These are phyloP conservation scores for Harpalus rubripes DNA, from an alignment of 2,888 invertebrate genomes.

Conservation along the genomic window DNA sequence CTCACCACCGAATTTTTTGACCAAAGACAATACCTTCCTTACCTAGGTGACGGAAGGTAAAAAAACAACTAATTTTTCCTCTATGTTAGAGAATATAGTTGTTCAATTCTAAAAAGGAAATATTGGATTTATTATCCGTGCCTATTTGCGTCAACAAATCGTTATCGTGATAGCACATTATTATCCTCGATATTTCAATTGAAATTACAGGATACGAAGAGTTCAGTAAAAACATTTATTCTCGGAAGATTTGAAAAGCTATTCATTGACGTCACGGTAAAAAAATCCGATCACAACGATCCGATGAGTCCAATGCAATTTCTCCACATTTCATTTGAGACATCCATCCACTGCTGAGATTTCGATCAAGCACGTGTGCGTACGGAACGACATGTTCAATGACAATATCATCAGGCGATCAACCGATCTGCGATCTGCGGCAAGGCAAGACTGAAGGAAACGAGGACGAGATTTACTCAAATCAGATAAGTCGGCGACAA, in stretches of 20 bases:
- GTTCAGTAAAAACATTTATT: slow-evolving; percentile 2
- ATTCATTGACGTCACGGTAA: slow-evolving; percentile 33
- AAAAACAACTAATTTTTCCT: too few relatives aligned
- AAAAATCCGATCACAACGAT: slow-evolving; percentile 30
- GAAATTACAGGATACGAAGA: not conserved
- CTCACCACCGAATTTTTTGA: too few relatives aligned
- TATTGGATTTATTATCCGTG: not conserved
- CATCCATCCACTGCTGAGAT: slow-evolving; percentile 23
- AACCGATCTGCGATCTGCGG: slow-evolving; percentile 18
- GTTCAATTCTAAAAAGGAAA: not conserved
- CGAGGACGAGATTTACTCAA: slow-evolving; percentile 27
- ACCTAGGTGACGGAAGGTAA: too few relatives aligned
- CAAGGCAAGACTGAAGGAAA: not conserved
- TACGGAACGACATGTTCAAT: slow-evolving; percentile 30
- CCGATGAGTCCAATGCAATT: slow-evolving; percentile 33
- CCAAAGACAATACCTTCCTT: too few relatives aligned
- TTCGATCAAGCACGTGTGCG: slow-evolving; percentile 31
- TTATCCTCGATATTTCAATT: not conserved
- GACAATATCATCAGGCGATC: slow-evolving; percentile 34
- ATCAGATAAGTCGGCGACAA: slow-evolving; percentile 40
- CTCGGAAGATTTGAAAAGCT: not conserved
- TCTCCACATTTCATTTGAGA: slow-evolving; percentile 53
- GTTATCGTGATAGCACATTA: not conserved
- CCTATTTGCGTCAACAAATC: not conserved
- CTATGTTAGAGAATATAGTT: too few relatives aligned